phyloP scores from a whole-genome alignment of 1,140 invertebrate genomes.

The Littorina saxatilis region DNA sequence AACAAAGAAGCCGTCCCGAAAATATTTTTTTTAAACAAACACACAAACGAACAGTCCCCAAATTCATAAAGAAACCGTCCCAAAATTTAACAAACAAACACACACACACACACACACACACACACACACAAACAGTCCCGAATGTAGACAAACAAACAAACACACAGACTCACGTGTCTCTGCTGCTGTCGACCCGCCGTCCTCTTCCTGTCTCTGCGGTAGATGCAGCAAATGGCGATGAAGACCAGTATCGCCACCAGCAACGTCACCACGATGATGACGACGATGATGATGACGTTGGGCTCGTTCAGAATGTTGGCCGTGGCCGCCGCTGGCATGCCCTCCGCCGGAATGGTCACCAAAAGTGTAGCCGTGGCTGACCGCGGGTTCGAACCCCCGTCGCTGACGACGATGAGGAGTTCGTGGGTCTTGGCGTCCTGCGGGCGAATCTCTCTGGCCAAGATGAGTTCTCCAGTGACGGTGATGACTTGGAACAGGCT shows the following conservation, averaged over 20 bases:
- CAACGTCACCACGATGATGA: slow-evolving; percentile 39
- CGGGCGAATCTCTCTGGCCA: slow-evolving; percentile 79
- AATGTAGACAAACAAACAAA: too few relatives aligned
- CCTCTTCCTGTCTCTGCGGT: slow-evolving; percentile 36
- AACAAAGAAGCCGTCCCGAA: too few relatives aligned
- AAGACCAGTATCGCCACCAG: slow-evolving; percentile 36
- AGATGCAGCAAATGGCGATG: slow-evolving; percentile 37
- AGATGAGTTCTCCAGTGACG: slow-evolving; percentile 89
- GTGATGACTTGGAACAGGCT: slow-evolving; percentile 91
- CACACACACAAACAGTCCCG: too few relatives aligned
- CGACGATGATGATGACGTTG: slow-evolving; percentile 45
- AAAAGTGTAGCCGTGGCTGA: slow-evolving; percentile 18
- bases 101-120: too few relatives aligned
- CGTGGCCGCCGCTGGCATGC: slow-evolving; percentile 19
- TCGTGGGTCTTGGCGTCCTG: slow-evolving; percentile 35
- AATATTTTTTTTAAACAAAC: too few relatives aligned
- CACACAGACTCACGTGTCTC: slow-evolving; percentile 18
- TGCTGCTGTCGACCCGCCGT: slow-evolving; percentile 18
- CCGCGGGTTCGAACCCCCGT: not conserved
- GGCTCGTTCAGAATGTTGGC: slow-evolving; percentile 18
- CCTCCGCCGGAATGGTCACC: slow-evolving; percentile 27
- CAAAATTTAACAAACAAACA: too few relatives aligned
- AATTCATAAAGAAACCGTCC: too few relatives aligned
- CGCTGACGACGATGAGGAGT: slow-evolving; percentile 29
- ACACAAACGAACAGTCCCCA: too few relatives aligned